These are phyloP conservation scores for Pseudopleuronectes americanus DNA, from an alignment of 2,797 vertebrate genomes.

Conservation along the genomic window DNA sequence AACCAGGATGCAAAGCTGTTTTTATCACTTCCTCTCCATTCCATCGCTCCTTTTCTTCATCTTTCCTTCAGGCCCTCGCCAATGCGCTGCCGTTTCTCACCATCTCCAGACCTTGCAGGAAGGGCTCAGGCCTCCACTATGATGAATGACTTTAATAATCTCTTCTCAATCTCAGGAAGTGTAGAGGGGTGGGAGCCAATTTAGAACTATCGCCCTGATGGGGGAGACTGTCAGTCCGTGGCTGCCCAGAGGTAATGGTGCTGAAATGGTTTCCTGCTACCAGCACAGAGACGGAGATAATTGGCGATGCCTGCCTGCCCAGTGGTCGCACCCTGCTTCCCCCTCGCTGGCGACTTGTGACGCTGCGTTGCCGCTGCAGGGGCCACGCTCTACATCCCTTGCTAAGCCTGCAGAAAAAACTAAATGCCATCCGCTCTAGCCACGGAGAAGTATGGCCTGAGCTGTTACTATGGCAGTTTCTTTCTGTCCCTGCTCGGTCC, in stretches of 20 bases:
- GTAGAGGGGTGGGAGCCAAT: constrained; percentile 77
- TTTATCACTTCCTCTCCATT: constrained; percentile 26
- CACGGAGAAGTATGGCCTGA: constrained; percentile 36
- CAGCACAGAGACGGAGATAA: constrained; percentile 75
- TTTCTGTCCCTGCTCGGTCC: constrained; percentile 20
- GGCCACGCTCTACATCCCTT: constrained; percentile 32
- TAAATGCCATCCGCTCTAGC: constrained; percentile 52
- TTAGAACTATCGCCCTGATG: constrained; percentile 76
- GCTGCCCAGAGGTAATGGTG: constrained; percentile 71
- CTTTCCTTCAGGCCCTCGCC: constrained; percentile 30
- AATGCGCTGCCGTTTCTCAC: constrained; percentile 55
- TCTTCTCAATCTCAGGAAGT: constrained; percentile 78
- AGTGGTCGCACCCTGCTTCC: constrained; percentile 62
- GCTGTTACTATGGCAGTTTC: constrained; percentile 53
- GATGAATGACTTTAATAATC: constrained; percentile 84
- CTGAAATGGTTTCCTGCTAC: constrained; percentile 78
- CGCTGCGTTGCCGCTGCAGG: constrained; percentile 47
- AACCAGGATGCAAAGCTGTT: not conserved
- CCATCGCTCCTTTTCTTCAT: constrained; percentile 17
- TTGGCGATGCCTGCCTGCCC: constrained; percentile 73
- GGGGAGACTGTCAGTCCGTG: constrained; percentile 71
- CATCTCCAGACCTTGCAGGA: constrained; percentile 62
- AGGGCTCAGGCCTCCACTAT: constrained; percentile 56
- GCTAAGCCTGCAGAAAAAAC: constrained; percentile 47
- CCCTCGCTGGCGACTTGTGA: constrained; percentile 23